Conservation (phyloP, 2,797 vertebrate species). For the Takifugu ocellatus region DNA sequence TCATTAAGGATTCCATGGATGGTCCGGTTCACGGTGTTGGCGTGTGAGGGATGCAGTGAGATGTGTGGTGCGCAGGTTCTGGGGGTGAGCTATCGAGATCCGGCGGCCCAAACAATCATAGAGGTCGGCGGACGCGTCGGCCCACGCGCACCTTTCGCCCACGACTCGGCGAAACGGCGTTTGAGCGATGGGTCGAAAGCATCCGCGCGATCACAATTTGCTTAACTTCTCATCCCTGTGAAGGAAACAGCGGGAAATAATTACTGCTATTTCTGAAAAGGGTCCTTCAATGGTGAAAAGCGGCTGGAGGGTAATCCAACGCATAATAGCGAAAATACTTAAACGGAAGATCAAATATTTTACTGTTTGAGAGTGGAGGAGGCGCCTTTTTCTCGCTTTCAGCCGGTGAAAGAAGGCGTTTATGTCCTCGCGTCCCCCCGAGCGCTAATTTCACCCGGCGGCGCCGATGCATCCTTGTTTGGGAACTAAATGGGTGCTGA, state of each 20-base stretch:
- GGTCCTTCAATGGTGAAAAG: not conserved
- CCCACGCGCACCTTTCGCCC: not conserved
- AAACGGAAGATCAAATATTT: not conserved
- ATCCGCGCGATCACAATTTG: not conserved
- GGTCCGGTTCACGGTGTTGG: not conserved
- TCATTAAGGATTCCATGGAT: not conserved
- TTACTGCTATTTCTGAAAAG: not conserved
- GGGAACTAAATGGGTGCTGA: conserved; percentile 46
- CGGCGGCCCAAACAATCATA: conserved; percentile 10
- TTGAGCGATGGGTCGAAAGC: not conserved
- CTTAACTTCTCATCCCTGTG: not conserved
- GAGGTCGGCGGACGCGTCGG: not conserved
- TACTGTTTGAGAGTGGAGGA: conserved; percentile 4
- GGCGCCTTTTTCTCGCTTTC: conserved; percentile 13
- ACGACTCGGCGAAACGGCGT: not conserved
- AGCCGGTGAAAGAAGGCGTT: conserved; percentile 13
- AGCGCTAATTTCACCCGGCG: conserved; percentile 18
- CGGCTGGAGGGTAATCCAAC: not conserved
- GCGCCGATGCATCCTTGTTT: conserved; percentile 23
- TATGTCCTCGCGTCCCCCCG: conserved; percentile 19
- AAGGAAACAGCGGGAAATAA: not conserved
- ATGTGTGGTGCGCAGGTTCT: not conserved
- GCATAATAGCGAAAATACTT: not conserved
- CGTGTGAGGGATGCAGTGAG: not conserved
- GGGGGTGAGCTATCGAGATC: not conserved